Base-by-base conservation (phyloP, 1,140 invertebrate species). In the Pissodes strobi region DNA sequence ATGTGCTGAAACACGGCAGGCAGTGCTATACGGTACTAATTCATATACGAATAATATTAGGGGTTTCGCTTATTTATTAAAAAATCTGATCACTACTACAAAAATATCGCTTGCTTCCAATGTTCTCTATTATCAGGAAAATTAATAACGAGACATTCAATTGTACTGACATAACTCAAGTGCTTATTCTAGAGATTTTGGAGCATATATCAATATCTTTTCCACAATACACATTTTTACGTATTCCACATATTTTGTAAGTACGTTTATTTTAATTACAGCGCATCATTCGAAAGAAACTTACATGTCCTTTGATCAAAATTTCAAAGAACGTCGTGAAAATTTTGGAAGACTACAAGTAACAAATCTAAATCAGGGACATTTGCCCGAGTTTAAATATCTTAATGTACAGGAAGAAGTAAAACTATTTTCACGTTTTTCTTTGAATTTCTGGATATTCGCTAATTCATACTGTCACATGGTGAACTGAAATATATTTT, bases 21-120 rank as follows among this genome's bases (percentile, higher is more conserved):
- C 76, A 78, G 75, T 76, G 76, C 76, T 76, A 78, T 78, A 76
- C 76, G 69, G 76, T 78, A 76, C 66, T 70, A 64, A 68, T 64
- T 65, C 45, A 37, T 72, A 66, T 63, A 49, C 46, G 45, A 52
- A 56, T 64, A 51, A 58, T 56, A 68, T 62, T 68, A 41, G 38
- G 30, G 30, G 30, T 37, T 37, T 37, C 30, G 9, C 30, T 37
- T 37, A 10, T 37, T 37, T 2, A 9, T 37, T 1, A 37, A 37
- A 9, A 37, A 37, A 37, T 2, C 13, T 37, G 13, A 1, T 1
- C 13, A 37, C 9, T 37, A 10, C 30, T 64, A 57, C 57, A 5
- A 27, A 27, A 27, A 27, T 27, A 27, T 27, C 9, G 3, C 9
- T 27, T 27, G 25, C 25, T 27, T 9, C 25, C 25, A 27, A 27